Evolutionary conservation across 2,888 invertebrate species (phyloP).

Genomic region (Muscina levida): DNA sequence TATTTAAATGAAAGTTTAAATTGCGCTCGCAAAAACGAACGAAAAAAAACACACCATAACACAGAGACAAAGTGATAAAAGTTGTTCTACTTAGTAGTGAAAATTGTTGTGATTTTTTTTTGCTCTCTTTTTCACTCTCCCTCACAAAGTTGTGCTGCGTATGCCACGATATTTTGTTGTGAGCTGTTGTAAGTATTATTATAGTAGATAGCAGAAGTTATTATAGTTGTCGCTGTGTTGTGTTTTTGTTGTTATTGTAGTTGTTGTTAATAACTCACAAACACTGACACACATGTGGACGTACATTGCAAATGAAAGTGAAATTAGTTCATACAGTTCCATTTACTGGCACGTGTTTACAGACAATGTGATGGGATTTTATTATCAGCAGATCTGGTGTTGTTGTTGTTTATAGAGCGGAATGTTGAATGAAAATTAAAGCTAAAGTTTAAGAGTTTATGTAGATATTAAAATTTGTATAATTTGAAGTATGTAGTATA

Average conservation of each 20-base stretch:
- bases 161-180: background rate
- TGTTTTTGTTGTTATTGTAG: constrained; percentile 15
- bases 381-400: too few species aligned
- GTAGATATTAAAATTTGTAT: too few species aligned
- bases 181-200: background rate
- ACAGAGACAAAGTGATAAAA: constrained; percentile 55
- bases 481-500: too few species aligned
- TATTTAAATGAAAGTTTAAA: constrained; percentile 63
- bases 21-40: constrained; percentile 14
- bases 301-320: too few species aligned
- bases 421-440: too few species aligned
- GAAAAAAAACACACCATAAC: constrained; percentile 27
- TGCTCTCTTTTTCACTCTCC: background rate
- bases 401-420: too few species aligned
- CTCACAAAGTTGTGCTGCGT: background rate
- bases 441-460: too few species aligned
- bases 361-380: too few species aligned
- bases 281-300: background rate
- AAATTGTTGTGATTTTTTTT: constrained; percentile 51
- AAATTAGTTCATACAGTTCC: too few species aligned
- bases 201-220: background rate
- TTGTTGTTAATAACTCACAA: constrained; percentile 19
- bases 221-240: constrained; percentile 15
- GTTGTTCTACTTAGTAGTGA: constrained; percentile 61
- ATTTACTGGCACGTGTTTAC: too few species aligned